phyloP scores from a whole-genome alignment of 2,797 vertebrate species.

The Dendrocincla fuliginosa region DNA sequence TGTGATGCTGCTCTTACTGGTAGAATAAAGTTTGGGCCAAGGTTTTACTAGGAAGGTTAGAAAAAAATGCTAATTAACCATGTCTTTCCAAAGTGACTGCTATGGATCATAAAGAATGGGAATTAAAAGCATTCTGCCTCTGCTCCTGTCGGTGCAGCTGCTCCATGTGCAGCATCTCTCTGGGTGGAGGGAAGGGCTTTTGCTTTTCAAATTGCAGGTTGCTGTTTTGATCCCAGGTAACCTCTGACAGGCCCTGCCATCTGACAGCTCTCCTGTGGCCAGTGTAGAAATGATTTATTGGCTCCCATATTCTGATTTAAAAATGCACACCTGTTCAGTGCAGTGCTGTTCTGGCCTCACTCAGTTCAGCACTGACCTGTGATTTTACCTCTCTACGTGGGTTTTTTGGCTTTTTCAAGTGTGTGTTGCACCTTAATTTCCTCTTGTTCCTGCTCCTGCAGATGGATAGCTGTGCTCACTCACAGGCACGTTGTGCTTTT shows the following conservation, averaged over 20 bases:
- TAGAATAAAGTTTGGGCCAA: not conserved
- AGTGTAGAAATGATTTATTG: not conserved
- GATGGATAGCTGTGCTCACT: not conserved
- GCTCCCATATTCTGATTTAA: not conserved
- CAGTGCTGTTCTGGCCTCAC: not conserved
- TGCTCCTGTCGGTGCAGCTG: not conserved
- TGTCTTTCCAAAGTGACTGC: not conserved
- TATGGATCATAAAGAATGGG: not conserved
- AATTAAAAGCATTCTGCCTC: not conserved
- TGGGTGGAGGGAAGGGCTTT: not conserved
- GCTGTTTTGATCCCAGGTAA: not conserved
- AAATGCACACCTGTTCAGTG: not conserved
- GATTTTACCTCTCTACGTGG: not conserved
- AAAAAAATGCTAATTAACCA: not conserved
- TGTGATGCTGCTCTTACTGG: not conserved
- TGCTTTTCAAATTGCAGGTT: not conserved
- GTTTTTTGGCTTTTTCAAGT: not conserved
- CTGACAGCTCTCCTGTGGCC: not conserved
- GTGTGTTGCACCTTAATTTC: not conserved
- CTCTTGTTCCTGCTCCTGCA: not conserved
- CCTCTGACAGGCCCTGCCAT: not conserved
- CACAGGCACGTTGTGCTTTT: accelerated
- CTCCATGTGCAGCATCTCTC: not conserved
- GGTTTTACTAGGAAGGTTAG: not conserved
- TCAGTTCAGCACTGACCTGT: not conserved